These are phyloP conservation scores for Meloidogyne chitwoodi DNA, from an alignment of 1,140 invertebrate species.

Conservation along the genomic window DNA sequence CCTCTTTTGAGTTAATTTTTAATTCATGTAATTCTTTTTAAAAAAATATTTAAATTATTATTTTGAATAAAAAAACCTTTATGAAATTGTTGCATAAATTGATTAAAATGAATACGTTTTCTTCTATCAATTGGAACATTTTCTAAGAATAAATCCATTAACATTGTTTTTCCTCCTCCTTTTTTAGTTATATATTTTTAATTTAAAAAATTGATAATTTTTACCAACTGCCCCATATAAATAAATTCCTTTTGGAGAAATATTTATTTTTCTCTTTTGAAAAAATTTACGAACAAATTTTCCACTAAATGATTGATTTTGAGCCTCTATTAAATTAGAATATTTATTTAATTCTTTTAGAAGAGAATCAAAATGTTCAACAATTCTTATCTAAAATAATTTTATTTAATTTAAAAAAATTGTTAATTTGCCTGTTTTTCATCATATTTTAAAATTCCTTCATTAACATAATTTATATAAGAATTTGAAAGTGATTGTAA, in stretches of 20 bases:
- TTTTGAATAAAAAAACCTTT: constrained; percentile 58
- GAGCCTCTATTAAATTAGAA: not conserved
- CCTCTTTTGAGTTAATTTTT: constrained; percentile 64
- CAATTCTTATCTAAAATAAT: constrained; percentile 4
- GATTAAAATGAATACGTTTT: constrained; percentile 85
- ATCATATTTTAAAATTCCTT: constrained; percentile 8
- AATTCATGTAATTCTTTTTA: constrained; percentile 56
- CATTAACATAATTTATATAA: not conserved
- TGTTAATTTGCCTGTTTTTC: not conserved
- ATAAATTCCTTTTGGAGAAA: constrained; percentile 63
- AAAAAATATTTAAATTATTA: constrained; percentile 60
- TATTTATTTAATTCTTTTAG: not conserved
- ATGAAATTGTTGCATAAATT: constrained; percentile 96
- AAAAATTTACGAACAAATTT: not conserved
- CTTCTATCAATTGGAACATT: constrained; percentile 70
- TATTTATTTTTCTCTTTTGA: not conserved
- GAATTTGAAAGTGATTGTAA: not conserved
- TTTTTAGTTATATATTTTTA: constrained; percentile 62
- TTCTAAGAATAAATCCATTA: constrained; percentile 95
- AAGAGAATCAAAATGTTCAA: constrained; percentile 4
- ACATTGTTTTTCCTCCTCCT: constrained; percentile 92
- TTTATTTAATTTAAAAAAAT: not conserved
- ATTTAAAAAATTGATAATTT: not conserved
- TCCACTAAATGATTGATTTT: not conserved
- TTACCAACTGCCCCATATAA: constrained; percentile 65